Evolutionary conservation across 1,140 invertebrate genomes (phyloP), one percentile per base, ranked within the genome.

Genomic region (Lutraria rhynchaena): DNA sequence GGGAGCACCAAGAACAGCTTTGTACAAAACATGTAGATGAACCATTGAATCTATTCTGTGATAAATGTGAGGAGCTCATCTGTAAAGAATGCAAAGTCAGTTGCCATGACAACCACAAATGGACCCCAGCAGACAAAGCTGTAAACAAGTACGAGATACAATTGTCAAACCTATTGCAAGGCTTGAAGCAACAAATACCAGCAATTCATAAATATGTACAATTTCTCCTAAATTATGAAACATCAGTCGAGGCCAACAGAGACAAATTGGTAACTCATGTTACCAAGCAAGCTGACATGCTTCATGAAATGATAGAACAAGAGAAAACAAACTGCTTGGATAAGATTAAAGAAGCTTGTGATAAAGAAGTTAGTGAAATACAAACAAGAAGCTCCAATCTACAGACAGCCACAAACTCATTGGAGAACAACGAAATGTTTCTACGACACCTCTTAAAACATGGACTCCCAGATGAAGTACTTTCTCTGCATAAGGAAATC

Each of bases 231-330:
- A 78, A 83, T 22, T 89, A 90, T 58, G 60, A 60, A 11, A 35
- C 70, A 17, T 71, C 84, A 31, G 22, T 91, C 46, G 81, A 88
- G n/a, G 55, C 83, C 35, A 83, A 49, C 29, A 67, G 82, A 55
- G 69, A 76, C 11, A 75, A 86, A 41, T 24, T 86, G 3, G 49
- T 61, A 15, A 53, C 61, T 22, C 41, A 75, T 5, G 76, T 89
- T 27, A 71, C 87, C 70, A 65, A 83, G n/a, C 89, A 90, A 57
- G 85, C 89, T 2, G 83, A 88, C 0, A 46, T 44, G 4, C 73
- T 91, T 17, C 89, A 91, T 69, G 81, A 75, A 55, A 67, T 91
- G 55, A 86, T 91, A 65, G 88, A 90, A n/a, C 81, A 85, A 37
- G 76, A 87, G 29, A 87, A 86, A 51, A 63, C 75, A 17, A 46